Base-by-base conservation (phyloP, 2,113 vertebrate genomes). In the Reinhardtius hippoglossoides region DNA sequence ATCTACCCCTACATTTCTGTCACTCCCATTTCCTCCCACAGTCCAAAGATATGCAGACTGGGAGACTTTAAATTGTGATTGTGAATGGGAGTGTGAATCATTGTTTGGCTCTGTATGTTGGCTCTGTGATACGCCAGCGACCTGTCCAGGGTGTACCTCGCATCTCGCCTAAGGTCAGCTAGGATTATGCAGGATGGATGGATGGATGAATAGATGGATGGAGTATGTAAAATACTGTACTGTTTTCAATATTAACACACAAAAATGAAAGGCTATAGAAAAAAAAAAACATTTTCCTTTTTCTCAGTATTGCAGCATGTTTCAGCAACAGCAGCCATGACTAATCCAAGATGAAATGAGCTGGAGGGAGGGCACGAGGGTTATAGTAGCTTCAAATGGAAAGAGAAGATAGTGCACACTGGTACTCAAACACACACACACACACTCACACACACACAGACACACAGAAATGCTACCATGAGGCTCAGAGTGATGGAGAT, bases 301-400 rank as follows among this genome's bases (percentile, higher is more conserved):
- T 67, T 50, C 26, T 62, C 40, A 56, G 56, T 70, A 37, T 88
- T 68, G 68, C 76, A 77, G 27, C 57, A 61, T 82, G 58, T 80
- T 80, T 77, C 59, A 77, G 82, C 67, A 78, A 78, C 60, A 82
- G 42, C 60, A 70, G 55, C 74, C 71, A 64, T 76, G 82, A 86
- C 79, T 82, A 77, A 87, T 86, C 57, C 44, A 68, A 80, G 73
- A 74, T 81, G 23, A 82, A 87, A 87, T 82, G 78, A 81, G 75
- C 76, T 80, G 67, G 67, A 71, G 77, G 79, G 50, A 69, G 54
- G 83, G 62, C 46, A 78, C 13, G 1, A 65, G 54, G 52, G 72
- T 67, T 59, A 66, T 16, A 62, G 52, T 71, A 65, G 66, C 57
- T 79, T 80, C 61, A 88, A 80, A 78, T 65, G 20, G 52, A 86